Evolutionary conservation across 1,140 invertebrate genomes (phyloP).

Genomic region (Lucilia sericata): DNA sequence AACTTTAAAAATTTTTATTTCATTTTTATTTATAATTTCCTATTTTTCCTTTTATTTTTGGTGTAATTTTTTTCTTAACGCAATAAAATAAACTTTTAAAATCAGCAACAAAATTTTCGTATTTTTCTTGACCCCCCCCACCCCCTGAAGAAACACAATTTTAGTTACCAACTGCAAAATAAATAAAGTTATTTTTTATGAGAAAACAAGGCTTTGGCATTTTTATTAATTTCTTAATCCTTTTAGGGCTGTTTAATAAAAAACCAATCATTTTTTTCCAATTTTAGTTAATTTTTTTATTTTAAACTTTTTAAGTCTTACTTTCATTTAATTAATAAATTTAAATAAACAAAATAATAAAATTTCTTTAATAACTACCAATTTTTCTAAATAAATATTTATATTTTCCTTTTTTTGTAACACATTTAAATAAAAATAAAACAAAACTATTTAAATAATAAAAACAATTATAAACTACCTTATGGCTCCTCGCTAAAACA

Average conservation of each 20-base stretch:
- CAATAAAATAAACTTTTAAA: background rate
- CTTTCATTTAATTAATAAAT: background rate
- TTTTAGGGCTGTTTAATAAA: slow-evolving; percentile 18
- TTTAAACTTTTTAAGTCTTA: background rate
- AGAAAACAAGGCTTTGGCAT: slow-evolving; percentile 42
- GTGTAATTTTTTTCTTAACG: background rate
- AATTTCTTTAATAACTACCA: background rate
- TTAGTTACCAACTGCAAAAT: too few relatives aligned
- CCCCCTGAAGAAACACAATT: too few relatives aligned
- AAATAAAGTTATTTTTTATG: slow-evolving; percentile 27
- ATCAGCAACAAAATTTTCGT: background rate
- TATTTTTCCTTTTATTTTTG: slow-evolving; percentile 5
- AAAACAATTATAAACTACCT: background rate
- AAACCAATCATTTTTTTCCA: background rate
- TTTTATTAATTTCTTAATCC: background rate
- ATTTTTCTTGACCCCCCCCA: background rate
- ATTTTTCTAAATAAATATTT: slow-evolving; percentile 8
- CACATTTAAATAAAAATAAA: background rate
- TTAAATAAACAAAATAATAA: background rate
- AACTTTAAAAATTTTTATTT: too few relatives aligned
- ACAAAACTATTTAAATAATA: background rate
- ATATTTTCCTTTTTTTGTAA: slow-evolving; percentile 4
- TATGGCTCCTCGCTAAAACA: background rate
- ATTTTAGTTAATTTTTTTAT: background rate
- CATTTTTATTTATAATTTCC: background rate